A percentile compares a stretch with the other conserved stretches of the same genome.
Evolutionary conservation across 1,140 invertebrate genomes (phyloP).

Genomic region (Sinella curviseta): DNA sequence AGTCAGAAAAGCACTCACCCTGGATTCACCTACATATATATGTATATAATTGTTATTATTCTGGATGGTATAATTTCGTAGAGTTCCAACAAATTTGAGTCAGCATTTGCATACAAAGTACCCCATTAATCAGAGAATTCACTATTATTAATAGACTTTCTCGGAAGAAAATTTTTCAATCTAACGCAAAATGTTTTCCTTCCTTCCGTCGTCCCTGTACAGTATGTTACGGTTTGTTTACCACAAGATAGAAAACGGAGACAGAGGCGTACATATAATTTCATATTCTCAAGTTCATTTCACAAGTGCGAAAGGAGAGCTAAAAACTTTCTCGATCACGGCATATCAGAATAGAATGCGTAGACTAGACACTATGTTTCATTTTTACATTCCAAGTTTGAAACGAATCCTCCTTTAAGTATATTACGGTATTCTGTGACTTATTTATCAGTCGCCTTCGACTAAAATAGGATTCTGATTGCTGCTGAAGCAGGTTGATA

Average conservation of each 20-base stretch:
- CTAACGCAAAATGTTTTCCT: background rate
- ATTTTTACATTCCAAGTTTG: no score
- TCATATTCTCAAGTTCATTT: no score
- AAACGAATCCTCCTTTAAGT: no score
- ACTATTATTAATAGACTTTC: constrained; percentile 46
- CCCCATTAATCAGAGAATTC: constrained; percentile 47
- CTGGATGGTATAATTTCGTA: background rate
- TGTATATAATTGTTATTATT: background rate
- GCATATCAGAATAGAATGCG: no score
- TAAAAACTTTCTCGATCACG: no score
- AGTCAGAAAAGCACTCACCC: background rate
- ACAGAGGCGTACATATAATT: no score
- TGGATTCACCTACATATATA: no score
- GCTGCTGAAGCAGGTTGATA: background rate
- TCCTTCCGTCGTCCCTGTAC: background rate
- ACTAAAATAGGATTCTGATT: background rate
- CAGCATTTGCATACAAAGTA: constrained; percentile 48
- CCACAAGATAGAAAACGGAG: no score
- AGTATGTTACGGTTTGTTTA: background rate
- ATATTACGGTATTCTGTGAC: no score
- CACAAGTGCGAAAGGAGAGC: no score
- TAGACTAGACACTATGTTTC: no score
- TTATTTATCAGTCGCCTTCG: background rate
- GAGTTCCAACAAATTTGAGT: constrained; percentile 41
- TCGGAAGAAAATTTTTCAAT: background rate